Percentiles rank a stretch among this genome's conserved stretches.
phyloP scores from a whole-genome alignment of 2,797 vertebrate genomes.

The Halcyon chelicuti region DNA sequence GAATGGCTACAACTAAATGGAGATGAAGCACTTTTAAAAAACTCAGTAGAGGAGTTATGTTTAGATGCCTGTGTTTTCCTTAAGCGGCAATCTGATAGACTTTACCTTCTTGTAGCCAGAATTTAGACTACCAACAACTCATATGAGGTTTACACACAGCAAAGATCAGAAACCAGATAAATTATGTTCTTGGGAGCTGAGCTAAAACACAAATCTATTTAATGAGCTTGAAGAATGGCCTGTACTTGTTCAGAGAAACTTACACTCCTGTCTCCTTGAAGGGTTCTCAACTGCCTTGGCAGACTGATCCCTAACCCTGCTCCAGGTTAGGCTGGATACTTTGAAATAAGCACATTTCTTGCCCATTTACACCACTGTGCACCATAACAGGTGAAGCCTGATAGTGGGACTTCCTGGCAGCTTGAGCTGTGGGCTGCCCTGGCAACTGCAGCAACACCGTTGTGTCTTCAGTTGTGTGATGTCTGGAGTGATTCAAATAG shows the following conservation, averaged over 20 bases:
- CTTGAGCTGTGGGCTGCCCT: neutral
- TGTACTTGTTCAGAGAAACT: neutral
- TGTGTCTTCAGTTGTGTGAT: neutral
- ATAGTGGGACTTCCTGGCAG: neutral
- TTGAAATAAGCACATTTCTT: neutral
- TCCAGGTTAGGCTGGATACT: neutral
- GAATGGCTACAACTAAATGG: neutral
- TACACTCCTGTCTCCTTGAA: neutral
- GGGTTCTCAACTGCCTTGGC: neutral
- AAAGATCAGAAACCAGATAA: neutral
- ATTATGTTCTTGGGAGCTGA: neutral
- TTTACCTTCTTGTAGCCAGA: neutral
- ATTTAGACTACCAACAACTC: neutral
- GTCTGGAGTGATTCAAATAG: neutral
- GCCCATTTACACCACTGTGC: neutral
- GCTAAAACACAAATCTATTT: neutral
- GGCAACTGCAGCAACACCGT: neutral
- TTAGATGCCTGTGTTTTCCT: neutral
- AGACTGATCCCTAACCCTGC: neutral
- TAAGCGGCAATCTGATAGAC: neutral
- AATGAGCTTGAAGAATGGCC: neutral
- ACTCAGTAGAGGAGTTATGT: neutral
- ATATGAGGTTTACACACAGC: neutral
- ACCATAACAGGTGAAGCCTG: neutral
- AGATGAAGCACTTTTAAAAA: neutral